These are phyloP conservation scores for Lycorma delicatula DNA, from an alignment of 1,140 invertebrate species.

Conservation along the genomic window DNA sequence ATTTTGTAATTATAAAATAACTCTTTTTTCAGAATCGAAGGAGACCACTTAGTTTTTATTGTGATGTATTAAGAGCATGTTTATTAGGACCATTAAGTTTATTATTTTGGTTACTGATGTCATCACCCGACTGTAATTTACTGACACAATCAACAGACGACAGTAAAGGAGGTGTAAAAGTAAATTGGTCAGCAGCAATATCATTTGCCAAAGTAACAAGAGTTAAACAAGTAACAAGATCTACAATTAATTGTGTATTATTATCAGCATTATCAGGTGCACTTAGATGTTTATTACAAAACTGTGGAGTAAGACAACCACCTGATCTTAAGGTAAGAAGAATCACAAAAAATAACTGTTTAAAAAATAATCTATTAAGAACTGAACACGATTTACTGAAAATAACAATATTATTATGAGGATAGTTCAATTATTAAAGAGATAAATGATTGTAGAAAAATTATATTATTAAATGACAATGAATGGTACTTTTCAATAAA, in stretches of 20 bases:
- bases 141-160: constrained; percentile 18
- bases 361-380: background rate
- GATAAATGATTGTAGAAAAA: too few species aligned
- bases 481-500: too few species aligned
- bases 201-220: constrained; percentile 36
- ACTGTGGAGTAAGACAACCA: constrained; percentile 40
- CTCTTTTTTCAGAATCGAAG: background rate
- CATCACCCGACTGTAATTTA: constrained; percentile 26
- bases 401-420: too few species aligned
- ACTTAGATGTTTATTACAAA: constrained; percentile 42
- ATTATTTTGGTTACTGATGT: constrained; percentile 39
- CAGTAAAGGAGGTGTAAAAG: constrained; percentile 13
- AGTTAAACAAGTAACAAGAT: constrained; percentile 41
- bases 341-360: background rate
- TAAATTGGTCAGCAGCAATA: constrained; percentile 43
- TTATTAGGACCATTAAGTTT: constrained; percentile 46
- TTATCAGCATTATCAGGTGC: constrained; percentile 44
- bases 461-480: too few species aligned
- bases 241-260: constrained; percentile 46
- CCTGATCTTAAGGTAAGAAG: constrained; percentile 40
- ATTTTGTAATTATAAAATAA: background rate
- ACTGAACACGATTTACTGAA: too few species aligned
- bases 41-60: constrained; percentile 10
- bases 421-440: too few species aligned
- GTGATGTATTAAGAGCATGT: constrained; percentile 35